A percentile compares a stretch with the other conserved stretches of the same genome.
Conservation (phyloP, 2,888 invertebrate species). For the Mantis religiosa region DNA sequence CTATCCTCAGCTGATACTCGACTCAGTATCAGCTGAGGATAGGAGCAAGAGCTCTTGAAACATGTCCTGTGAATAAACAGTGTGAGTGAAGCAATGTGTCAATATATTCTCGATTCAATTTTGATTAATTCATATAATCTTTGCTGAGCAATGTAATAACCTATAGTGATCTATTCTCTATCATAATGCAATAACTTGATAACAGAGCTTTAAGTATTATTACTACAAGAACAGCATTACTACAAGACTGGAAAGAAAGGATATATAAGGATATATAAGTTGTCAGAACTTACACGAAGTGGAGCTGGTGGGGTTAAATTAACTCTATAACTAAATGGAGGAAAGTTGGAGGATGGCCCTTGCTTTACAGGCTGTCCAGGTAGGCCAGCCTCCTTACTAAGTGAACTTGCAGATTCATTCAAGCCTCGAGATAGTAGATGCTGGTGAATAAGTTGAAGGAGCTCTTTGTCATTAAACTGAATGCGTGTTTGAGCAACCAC, state of each 20-base stretch:
- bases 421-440: constrained; percentile 78
- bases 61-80: no score
- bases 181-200: no score
- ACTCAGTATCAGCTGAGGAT: no score
- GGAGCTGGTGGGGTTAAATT: constrained; percentile 34
- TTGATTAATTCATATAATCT: no score
- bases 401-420: constrained; percentile 62
- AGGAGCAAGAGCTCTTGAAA: no score
- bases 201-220: no score
- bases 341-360: constrained; percentile 22
- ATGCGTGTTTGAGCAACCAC: constrained; percentile 90
- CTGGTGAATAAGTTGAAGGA: constrained; percentile 86
- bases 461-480: constrained; percentile 88
- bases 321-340: constrained; percentile 20
- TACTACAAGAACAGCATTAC: no score
- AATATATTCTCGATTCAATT: no score
- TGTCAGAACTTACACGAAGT: constrained; percentile 35
- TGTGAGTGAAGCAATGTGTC: no score
- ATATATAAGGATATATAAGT: neutral
- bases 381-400: constrained; percentile 75
- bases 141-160: no score
- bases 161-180: no score
- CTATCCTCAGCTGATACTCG: no score
- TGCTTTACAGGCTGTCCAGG: constrained; percentile 27
- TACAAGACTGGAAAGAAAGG: neutral